phyloP scores from a whole-genome alignment of 2,888 invertebrate genomes.

The Diaprepes abbreviatus region DNA sequence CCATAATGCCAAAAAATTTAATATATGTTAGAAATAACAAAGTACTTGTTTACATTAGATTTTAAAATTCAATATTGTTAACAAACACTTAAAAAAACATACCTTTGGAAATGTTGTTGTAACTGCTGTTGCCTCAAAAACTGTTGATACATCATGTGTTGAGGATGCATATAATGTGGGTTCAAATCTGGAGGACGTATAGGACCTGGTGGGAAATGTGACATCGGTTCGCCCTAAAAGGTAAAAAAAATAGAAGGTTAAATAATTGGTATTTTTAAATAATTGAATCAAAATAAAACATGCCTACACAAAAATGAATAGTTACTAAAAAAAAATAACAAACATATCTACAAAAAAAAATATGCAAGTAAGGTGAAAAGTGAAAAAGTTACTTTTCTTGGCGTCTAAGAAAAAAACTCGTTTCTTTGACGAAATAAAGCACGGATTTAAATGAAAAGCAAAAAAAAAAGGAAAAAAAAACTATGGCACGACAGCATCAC shows the following conservation, averaged over 20 bases:
- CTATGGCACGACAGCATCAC: neutral
- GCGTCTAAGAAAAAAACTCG: too few species aligned
- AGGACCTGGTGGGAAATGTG: constrained; percentile 69
- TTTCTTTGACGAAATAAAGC: too few species aligned
- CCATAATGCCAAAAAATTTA: too few species aligned
- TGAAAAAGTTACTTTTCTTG: too few species aligned
- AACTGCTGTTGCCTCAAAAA: constrained; percentile 67
- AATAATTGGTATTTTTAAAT: neutral
- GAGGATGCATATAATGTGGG: constrained; percentile 71
- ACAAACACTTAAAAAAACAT: too few species aligned
- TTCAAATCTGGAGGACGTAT: constrained; percentile 65
- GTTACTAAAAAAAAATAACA: neutral
- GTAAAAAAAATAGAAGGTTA: neutral
- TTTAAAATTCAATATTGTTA: too few species aligned
- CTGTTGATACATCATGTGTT: constrained; percentile 72
- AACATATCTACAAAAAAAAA: constrained; percentile 1
- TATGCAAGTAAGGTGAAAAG: neutral
- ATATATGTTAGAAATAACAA: too few species aligned
- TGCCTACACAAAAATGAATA: neutral
- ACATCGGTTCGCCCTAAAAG: constrained; percentile 72
- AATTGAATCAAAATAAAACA: neutral
- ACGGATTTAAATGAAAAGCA: constrained; percentile 5
- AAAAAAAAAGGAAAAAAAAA: constrained; percentile 2
- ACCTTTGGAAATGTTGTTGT: constrained; percentile 64
- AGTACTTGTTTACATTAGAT: too few species aligned